Evolutionary conservation across 2,888 invertebrate genomes (phyloP).

Genomic region (Diadromus collaris): DNA sequence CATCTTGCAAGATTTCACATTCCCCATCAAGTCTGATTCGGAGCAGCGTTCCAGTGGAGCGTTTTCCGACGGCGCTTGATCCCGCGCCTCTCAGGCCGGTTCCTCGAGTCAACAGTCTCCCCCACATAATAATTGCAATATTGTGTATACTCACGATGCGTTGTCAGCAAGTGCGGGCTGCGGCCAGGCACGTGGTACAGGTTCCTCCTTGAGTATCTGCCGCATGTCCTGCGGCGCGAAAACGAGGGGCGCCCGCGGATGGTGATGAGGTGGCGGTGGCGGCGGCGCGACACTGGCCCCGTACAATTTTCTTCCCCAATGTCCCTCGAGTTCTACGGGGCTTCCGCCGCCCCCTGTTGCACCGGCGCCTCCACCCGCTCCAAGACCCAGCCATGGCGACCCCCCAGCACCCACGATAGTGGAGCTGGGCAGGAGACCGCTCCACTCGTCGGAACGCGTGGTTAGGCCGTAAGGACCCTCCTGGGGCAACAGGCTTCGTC

Average conservation of each 20-base stretch:
- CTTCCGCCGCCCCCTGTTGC: conserved; percentile 77
- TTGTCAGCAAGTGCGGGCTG: conserved; percentile 78
- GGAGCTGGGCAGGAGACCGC: conserved; percentile 80
- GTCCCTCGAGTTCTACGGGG: conserved; percentile 78
- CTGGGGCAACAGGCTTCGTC: conserved; percentile 73
- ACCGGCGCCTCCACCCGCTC: conserved; percentile 77
- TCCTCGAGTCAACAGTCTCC: neutral
- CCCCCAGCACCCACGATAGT: conserved; percentile 80
- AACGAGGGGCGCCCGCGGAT: conserved; percentile 77
- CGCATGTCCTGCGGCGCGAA: conserved; percentile 79
- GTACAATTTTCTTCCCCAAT: conserved; percentile 78
- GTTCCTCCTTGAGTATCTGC: conserved; percentile 79
- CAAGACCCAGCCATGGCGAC: conserved; percentile 79
- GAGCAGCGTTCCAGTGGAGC: neutral
- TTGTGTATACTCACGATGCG: conserved; percentile 74
- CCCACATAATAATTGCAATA: neutral
- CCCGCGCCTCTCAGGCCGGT: conserved; percentile 2
- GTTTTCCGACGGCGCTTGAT: conserved; percentile 64
- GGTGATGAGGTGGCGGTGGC: conserved; percentile 79
- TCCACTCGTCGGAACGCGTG: conserved; percentile 80
- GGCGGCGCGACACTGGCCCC: conserved; percentile 79
- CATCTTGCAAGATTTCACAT: neutral
- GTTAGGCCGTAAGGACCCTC: conserved; percentile 78
- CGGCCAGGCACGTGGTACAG: conserved; percentile 78
- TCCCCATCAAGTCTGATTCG: neutral